Base-by-base conservation (phyloP, 2,888 invertebrate species). In the Cyclophora punctaria region DNA sequence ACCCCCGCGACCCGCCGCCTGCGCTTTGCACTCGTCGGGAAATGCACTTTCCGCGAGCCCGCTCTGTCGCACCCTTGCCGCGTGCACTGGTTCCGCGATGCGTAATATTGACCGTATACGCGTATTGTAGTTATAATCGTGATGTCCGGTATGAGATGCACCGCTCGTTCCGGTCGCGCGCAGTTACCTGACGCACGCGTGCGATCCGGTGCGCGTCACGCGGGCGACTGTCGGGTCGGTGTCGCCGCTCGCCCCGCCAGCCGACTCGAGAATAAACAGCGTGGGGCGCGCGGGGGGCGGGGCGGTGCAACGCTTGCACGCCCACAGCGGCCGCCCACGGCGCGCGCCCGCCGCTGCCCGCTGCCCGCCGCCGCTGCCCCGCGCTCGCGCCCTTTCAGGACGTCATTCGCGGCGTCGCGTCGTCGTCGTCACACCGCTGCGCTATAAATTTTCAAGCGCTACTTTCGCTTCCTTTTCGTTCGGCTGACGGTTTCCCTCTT, bases 1-100 rank as follows among this genome's bases (percentile, higher is more conserved):
- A 84, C 90, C 90, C 90, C 90, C 88, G 90, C 88, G 83, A 83
- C 89, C 80, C 85, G 76, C 78, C 80, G 78, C 82, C 82, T 81
- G 83, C 85, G 83, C 84, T 75, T 73, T 84, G 84, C 85, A 85
- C 83, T 76, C 75, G 63, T 56, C 70, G 78, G 83, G 75, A 83
- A 83, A 83, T 86, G 86, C 87, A 86, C 82, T 81, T 79, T 76
- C 80, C 78, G 72, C 78, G 69, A 70, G 71, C 63, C 68, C 69
- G 60, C 71, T 68, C 69, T 72, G 70, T 68, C 65, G 67, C 74
- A 79, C 83, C 77, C 75, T 70, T 72, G 72, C 62, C 73, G 64
- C 71, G 62, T 51, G 57, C 58, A 52, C 52, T 56, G 62, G 63
- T 60, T 47, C 52, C 53, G 48, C 56, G 58, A 59, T 53, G 50